Conservation (phyloP, 2,797 vertebrate species). For the Aselliscus stoliczkanus region DNA sequence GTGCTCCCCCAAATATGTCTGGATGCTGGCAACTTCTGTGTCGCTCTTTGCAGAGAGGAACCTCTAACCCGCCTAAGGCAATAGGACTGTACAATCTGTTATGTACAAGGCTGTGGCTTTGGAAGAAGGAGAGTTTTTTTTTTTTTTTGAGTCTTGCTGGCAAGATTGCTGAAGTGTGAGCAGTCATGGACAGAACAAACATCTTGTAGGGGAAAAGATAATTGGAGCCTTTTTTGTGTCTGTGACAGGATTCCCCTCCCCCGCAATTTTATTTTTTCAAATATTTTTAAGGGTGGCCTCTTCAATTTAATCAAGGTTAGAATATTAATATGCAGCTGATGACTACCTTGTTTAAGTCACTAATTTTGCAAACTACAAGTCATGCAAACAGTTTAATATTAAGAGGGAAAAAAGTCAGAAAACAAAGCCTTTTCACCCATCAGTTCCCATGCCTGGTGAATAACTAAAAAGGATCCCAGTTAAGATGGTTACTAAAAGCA, state of each 20-base stretch:
- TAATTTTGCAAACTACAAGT: constrained; percentile 56
- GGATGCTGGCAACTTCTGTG: constrained; percentile 75
- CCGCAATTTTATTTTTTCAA: constrained; percentile 70
- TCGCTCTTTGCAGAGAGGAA: constrained; percentile 71
- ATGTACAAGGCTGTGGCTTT: constrained; percentile 82
- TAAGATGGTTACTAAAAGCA: background rate
- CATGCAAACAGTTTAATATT: constrained; percentile 67
- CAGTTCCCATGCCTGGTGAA: constrained; percentile 60
- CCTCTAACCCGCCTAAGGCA: constrained; percentile 82
- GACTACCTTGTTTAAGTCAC: constrained; percentile 74
- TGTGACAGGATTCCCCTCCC: constrained; percentile 82
- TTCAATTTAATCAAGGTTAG: constrained; percentile 75
- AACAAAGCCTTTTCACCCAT: constrained; percentile 60
- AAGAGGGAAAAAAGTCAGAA: constrained; percentile 23
- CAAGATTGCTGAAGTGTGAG: constrained; percentile 86
- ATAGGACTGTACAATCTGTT: constrained; percentile 84
- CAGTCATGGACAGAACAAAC: constrained; percentile 87
- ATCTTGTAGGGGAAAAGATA: constrained; percentile 86
- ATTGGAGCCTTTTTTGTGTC: constrained; percentile 85
- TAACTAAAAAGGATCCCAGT: constrained; percentile 24
- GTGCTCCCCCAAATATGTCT: constrained; percentile 70
- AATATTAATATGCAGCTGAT: constrained; percentile 68
- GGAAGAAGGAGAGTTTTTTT: constrained; percentile 69
- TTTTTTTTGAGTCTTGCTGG: constrained; percentile 84
- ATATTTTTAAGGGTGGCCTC: constrained; percentile 66